Evolutionary conservation across 23 tunicate genomes (phyloP), one percentile per base, ranked within the genome.

Genomic region (Halocynthia aurantium): DNA sequence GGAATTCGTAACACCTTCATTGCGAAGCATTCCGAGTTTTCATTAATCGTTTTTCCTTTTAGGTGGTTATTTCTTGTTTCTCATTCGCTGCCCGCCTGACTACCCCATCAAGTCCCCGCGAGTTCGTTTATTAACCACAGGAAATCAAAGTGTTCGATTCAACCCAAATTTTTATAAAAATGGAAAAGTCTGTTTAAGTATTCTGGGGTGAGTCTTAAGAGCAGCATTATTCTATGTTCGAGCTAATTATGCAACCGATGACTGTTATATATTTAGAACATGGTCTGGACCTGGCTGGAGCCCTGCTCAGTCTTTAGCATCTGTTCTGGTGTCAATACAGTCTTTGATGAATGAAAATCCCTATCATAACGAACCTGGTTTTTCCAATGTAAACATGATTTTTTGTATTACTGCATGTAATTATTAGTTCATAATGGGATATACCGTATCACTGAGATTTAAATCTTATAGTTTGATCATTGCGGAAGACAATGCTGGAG

Each of bases 291-390:
- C 87, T 17, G 75, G 69, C 11, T 83, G 87, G 87, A 83, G 81
- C 19, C 81, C 87, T 0, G 87, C 76, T 18, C 81, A 75, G 51
- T 77, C 87, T 4, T 54, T 83, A 9, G 52, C 81, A 13, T 61
- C 87, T 7, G 73, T 83, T 6, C 70, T 83, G 10, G 12, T 83
- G 19, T 83, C 87, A 52, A 83, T 83, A 52, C 87, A 83, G 6
- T 83, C 87, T 20, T 22, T 83, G 58, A 83, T 83, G 87, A 83
- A 75, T 52, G 81, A 77, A 65, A 64, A 65, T 10, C 87, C 87
- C 51, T 83, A 83, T 69, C 87, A 83, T 60, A 83, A 83, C 22
- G 87, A 83, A 75, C 87, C 87, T 0, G 87, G 87, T 7, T 83
- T 65, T 66, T 68, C 68, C 9, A 67, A 10, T 22, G 81, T 77